Evolutionary conservation across 1,140 invertebrate species (phyloP), one percentile per base, ranked within the genome.

Genomic region (Oryctes rhinoceros): DNA sequence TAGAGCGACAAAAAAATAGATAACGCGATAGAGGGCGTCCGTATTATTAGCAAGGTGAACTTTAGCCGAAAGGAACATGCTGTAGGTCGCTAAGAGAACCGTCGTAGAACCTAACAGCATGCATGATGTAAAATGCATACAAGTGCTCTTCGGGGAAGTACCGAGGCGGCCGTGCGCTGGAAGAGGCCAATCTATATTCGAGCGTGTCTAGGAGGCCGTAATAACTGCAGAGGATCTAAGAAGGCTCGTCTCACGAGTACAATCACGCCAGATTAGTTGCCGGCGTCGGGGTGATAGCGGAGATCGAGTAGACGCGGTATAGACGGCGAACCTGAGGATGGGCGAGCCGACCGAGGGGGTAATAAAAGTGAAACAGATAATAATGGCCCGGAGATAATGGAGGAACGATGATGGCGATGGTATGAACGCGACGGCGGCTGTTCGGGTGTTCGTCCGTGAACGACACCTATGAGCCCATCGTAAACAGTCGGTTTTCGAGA

Each of bases 291-390:
- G 81, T 76, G 80, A 30, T 30, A 30, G 80, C 75, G 77, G 39
- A 80, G 76, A 67, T 65, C 7, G 53, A 5, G 53, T 30, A 30
- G 65, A 13, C 18, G 65, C 24, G 24, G 24, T 30, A 13, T 62
- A n/a, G 65, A 24, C 65, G 65, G 11, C 65, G 18, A n/a, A 59
- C 6, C 15, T 15, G 53, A 15, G 53, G 24, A 30, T 30, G 24
- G 53, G 53, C 39, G 39, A 59, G 4, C 15, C 53, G 18, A 59
- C 53, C 53, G 53, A 59, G 79, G 78, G 77, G 80, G 83, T 82
- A 83, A 82, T 83, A 84, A 83, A 82, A 82, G 81, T 81, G 83
- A 85, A 84, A 84, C 82, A 85, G 84, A 85, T 84, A 84, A 84
- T 84, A 83, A 82, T 83, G 81, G 82, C 81, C 74, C 13, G 20